Base-by-base conservation (phyloP, 2,113 vertebrate genomes). In the Campylorhamphus procurvoides region DNA sequence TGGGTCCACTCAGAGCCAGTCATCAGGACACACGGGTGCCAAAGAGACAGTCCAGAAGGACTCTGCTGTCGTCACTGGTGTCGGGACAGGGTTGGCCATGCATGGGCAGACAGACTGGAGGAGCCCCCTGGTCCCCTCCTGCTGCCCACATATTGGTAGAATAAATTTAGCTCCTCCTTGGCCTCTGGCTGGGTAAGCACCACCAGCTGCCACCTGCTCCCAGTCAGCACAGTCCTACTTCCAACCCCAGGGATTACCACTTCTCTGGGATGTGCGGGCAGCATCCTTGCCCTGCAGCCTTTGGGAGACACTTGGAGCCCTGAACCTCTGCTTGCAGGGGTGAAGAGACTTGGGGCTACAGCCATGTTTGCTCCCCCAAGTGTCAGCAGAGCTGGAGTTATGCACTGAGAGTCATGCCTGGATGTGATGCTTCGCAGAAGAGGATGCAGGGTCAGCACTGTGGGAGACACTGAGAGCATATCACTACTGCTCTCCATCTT, bases 11-110 rank as follows among this genome's bases (percentile, higher is more conserved):
- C 66, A 60, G 96, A 95, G 94, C 96, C 96, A 92, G 87, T 96
- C 97, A 97, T 97, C 91, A 84, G 97, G 96, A 98, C 97, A 96
- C 15, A 74, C 33, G 96, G 97, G 97, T 98, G 98, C 97, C 94
- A 95, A 96, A 94, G 97, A 98, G 96, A 98, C 84, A 35, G 77
- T 91, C 84, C 93, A 79, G 96, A 90, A 97, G 94, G 80, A 80
- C 95, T 92, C 35, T 97, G 90, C 97, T 97, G 95, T 92, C 75
- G 88, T 95, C 95, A 94, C 75, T 29, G 68, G 47, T 93, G 84
- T 91, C 24, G 22, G 74, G 80, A 69, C 77, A 72, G 60, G 35
- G 50, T 7, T 7, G 5, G 71, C 87, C 84, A 3, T 10, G 72
- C 68, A 28, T 15, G 64, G 60, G 72, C 40, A 72, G 64, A 76